These are phyloP conservation scores for Tetramorium alpestre DNA, from an alignment of 1,140 invertebrate genomes.

Conservation along the genomic window DNA sequence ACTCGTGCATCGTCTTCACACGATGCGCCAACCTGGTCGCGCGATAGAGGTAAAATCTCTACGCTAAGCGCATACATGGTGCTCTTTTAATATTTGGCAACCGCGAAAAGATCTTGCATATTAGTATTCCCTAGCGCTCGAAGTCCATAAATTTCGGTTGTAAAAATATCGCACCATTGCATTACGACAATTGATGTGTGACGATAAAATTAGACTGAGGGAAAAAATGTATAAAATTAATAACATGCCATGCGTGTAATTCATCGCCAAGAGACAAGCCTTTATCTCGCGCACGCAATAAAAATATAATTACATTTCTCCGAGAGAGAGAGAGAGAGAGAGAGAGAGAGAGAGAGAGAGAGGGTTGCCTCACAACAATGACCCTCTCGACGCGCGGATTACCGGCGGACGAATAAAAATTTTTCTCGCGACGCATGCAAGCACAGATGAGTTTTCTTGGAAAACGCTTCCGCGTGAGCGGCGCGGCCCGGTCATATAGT, in stretches of 20 bases:
- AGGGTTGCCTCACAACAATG: neutral
- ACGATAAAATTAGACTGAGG: neutral
- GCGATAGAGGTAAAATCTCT: constrained; percentile 44
- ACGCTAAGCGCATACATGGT: neutral
- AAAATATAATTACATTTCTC: constrained; percentile 40
- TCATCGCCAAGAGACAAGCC: neutral
- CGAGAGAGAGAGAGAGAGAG: neutral
- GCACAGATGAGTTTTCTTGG: constrained; percentile 20
- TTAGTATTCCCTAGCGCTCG: no score
- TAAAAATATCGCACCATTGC: neutral
- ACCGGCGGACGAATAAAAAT: neutral
- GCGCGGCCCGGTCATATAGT: neutral
- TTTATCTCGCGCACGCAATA: constrained; percentile 2
- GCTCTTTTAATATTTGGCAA: constrained; percentile 27
- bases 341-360: neutral
- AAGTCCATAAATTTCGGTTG: neutral
- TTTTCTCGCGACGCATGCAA: neutral
- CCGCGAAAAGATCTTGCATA: constrained; percentile 11
- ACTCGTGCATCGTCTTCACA: constrained; percentile 81
- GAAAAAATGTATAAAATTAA: constrained; percentile 27
- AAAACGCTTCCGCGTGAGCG: constrained; percentile 44
- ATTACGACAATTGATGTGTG: neutral
- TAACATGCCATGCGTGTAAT: neutral
- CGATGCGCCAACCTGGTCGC: constrained; percentile 65
- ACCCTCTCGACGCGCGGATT: neutral